Base-by-base conservation (phyloP, 2,888 invertebrate species). In the Tetheella fluctuosa region DNA sequence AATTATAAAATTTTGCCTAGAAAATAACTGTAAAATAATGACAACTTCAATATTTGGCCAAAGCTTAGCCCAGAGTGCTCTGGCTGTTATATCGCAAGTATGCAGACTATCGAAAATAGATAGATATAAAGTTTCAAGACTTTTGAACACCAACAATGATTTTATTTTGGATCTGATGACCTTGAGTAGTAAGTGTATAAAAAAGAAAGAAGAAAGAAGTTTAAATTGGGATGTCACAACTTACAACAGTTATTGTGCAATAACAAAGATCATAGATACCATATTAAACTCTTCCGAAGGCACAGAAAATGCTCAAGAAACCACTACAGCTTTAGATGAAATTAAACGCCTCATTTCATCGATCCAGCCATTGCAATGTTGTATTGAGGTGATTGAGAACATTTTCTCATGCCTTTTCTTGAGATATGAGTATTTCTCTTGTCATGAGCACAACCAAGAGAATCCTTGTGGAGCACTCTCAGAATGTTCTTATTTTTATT, bases 381-480 rank as follows among this genome's bases (percentile, higher is more conserved):
- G 94, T 72, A 81, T 95, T 57, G 95, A 96, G 87, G 91, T 96
- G 0, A 92, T 97, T 60, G 96, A 96, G 82, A 95, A 96, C 81
- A 94, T 97, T 67, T 97, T 96, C 81, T 94, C 95, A 0, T 93
- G 96, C 70, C 90, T 97, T 48, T 96, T 96, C 83, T 76, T 96
- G 56, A 94, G 95, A 68, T 93, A 94, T 70, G 94, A 95, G 75
- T 94, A 95, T 78, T 92, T 95, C 64, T 90, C 92, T 10, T 93
- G 94, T 62, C 86, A 94, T 67, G 91, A 94, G 68, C 91, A 90
- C 59, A 93, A 80, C 62, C 93, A 89, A 71, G 93, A 93, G 23
- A 76, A 77, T 54, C 84, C 90, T 23, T 89, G 89, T 64, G 91
- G 92, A 6, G 89, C 92, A 1, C 89, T 90, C 68, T 91, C 93